Conservation (phyloP, 2,888 invertebrate species). For the Cheilosia vernalis region DNA sequence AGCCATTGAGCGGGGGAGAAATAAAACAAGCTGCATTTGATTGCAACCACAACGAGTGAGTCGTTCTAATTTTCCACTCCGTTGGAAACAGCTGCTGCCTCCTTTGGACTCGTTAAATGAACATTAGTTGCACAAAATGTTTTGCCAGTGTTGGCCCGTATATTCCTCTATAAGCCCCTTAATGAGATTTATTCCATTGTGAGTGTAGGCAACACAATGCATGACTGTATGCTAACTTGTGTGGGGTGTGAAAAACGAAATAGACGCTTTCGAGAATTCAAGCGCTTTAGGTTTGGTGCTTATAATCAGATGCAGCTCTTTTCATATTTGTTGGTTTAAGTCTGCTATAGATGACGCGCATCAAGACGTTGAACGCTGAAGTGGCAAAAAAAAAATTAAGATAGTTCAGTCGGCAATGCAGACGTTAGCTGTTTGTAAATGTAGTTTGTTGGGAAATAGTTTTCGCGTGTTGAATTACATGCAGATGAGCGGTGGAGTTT, state of each 20-base stretch:
- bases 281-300: constrained; percentile 31
- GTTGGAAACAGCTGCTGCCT: constrained; percentile 58
- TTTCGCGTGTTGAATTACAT: background rate
- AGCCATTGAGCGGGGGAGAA: background rate
- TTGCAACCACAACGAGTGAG: constrained; percentile 54
- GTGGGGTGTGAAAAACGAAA: constrained; percentile 42
- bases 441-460: background rate
- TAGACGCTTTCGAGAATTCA: constrained; percentile 13
- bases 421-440: background rate
- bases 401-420: background rate
- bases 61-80: constrained; percentile 66
- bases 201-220: background rate
- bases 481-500: too few relatives aligned
- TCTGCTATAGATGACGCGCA: background rate
- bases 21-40: constrained; percentile 20
- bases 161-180: constrained; percentile 4
- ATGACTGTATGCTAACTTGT: constrained; percentile 23
- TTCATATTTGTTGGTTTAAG: background rate
- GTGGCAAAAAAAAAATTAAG: background rate
- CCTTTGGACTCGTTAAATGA: constrained; percentile 62
- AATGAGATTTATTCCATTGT: constrained; percentile 53
- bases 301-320: constrained; percentile 12
- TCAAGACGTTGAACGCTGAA: background rate
- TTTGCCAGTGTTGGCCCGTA: constrained; percentile 35
- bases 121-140: constrained; percentile 64